phyloP scores from a whole-genome alignment of 1,140 invertebrate genomes.

The Drosophila funebris region DNA sequence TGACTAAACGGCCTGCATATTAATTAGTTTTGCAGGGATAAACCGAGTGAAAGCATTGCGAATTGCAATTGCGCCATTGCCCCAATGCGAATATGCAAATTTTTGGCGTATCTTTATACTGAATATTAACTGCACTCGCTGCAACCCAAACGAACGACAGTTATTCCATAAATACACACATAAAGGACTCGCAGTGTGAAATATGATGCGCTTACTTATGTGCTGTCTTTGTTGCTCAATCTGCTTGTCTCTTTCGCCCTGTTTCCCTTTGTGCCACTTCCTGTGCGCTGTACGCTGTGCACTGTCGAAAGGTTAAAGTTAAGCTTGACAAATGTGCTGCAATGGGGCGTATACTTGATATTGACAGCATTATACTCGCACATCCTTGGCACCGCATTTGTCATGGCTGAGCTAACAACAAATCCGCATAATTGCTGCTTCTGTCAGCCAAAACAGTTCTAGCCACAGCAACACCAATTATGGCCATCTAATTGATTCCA shows the following conservation, averaged over 20 bases:
- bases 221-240: neutral
- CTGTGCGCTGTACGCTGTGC: slow-evolving; percentile 5
- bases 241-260: neutral
- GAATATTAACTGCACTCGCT: slow-evolving; percentile 52
- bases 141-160: slow-evolving; percentile 18
- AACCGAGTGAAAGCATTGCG: neutral
- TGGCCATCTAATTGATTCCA: slow-evolving; percentile 11
- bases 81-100: slow-evolving; percentile 64
- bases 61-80: slow-evolving; percentile 3
- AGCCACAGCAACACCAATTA: slow-evolving; percentile 15
- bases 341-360: slow-evolving; percentile 55
- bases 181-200: slow-evolving; percentile 25
- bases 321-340: slow-evolving; percentile 65
- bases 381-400: slow-evolving; percentile 26
- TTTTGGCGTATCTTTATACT: slow-evolving; percentile 45
- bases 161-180: slow-evolving; percentile 67
- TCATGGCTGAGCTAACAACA: slow-evolving; percentile 27
- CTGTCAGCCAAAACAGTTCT: neutral
- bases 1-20: slow-evolving; percentile 61
- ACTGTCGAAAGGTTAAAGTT: slow-evolving; percentile 68
- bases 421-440: slow-evolving; percentile 23
- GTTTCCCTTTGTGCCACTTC: neutral
- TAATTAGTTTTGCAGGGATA: slow-evolving; percentile 56
- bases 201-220: slow-evolving; percentile 21
- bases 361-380: slow-evolving; percentile 29